These are phyloP conservation scores for Chouioia cunea DNA, from an alignment of 2,888 invertebrate species.

Conservation along the genomic window DNA sequence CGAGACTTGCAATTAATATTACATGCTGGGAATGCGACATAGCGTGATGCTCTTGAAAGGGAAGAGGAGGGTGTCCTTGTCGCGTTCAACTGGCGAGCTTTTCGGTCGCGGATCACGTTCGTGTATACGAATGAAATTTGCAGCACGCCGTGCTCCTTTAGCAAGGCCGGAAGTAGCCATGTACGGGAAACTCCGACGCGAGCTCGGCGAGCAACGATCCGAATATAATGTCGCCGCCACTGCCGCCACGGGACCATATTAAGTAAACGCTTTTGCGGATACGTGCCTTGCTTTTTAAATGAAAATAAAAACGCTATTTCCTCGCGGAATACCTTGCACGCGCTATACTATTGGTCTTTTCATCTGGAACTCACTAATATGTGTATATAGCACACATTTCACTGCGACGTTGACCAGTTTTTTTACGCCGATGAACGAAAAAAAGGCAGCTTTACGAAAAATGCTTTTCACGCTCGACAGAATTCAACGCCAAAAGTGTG, in stretches of 20 bases:
- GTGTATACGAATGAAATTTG: constrained; percentile 53
- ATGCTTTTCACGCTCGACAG: constrained; percentile 34
- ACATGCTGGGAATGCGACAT: constrained; percentile 30
- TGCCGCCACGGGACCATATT: constrained; percentile 43
- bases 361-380: neutral
- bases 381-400: constrained; percentile 2
- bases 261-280: constrained; percentile 49
- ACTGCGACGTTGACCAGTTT: neutral
- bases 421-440: constrained; percentile 3
- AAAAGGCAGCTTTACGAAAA: constrained; percentile 6
- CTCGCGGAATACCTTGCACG: no score
- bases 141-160: constrained; percentile 46
- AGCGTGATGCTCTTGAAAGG: neutral
- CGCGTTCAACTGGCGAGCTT: constrained; percentile 29
- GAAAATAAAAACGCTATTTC: constrained; percentile 39
- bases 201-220: constrained; percentile 51
- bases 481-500: constrained; percentile 8
- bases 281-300: constrained; percentile 58
- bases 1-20: constrained; percentile 35
- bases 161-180: constrained; percentile 61
- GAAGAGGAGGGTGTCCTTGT: constrained; percentile 7
- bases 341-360: constrained; percentile 5
- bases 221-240: constrained; percentile 54
- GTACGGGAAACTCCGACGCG: constrained; percentile 57
- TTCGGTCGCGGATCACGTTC: constrained; percentile 53